These are phyloP conservation scores for Montipora efflorescens DNA, from an alignment of 64 coral and sea anemone genomes.

Conservation along the genomic window DNA sequence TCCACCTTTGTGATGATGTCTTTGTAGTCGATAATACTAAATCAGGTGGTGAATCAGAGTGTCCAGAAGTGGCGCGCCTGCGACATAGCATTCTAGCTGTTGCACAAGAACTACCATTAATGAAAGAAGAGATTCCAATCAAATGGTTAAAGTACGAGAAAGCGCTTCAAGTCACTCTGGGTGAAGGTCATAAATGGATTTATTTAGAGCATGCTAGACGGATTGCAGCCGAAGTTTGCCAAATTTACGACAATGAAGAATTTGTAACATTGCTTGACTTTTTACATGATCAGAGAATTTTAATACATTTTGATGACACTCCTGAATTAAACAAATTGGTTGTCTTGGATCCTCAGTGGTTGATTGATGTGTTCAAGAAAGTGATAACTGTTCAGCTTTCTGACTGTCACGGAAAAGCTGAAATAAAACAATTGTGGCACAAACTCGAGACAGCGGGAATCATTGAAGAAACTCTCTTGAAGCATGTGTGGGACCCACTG, in stretches of 20 bases:
- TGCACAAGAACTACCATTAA: too few species aligned
- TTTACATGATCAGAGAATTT: constrained; percentile 41
- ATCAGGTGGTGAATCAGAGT: too few species aligned
- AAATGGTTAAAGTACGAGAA: too few species aligned
- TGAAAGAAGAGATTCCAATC: too few species aligned
- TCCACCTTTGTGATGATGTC: neutral
- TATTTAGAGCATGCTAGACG: neutral
- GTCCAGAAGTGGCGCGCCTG: too few species aligned
- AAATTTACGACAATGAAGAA: neutral
- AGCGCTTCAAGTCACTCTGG: too few species aligned
- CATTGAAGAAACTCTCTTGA: neutral
- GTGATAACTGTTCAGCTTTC: too few species aligned
- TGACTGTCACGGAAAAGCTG: neutral
- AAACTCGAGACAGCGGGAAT: constrained; percentile 27
- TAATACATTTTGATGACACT: constrained; percentile 46
- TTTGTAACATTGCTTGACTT: neutral
- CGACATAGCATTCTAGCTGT: too few species aligned
- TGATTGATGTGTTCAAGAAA: too few species aligned
- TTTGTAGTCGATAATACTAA: too few species aligned
- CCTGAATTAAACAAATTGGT: constrained; percentile 2
- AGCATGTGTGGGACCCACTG: constrained; percentile 10
- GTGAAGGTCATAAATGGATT: neutral
- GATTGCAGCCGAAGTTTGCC: neutral
- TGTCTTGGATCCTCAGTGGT: neutral
- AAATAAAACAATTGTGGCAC: neutral